Conservation (phyloP, 2,888 invertebrate genomes). For the Resseliella maxima region DNA sequence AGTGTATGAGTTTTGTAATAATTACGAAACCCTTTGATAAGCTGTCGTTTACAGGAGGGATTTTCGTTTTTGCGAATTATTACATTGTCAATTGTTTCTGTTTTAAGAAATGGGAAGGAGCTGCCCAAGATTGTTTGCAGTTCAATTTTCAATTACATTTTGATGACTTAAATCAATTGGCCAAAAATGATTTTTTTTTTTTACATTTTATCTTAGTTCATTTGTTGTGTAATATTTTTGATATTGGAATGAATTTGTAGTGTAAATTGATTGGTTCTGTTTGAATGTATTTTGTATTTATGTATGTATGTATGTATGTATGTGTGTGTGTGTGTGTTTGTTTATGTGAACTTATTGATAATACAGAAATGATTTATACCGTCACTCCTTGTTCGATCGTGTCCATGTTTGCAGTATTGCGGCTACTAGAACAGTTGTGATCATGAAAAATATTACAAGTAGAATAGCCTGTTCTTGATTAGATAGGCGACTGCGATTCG, state of each 20-base stretch:
- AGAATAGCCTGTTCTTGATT: conserved; percentile 67
- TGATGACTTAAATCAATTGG: not conserved
- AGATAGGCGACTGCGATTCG: conserved; percentile 65
- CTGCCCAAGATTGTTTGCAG: not conserved
- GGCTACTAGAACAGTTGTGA: conserved; percentile 65
- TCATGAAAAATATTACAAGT: conserved; percentile 66
- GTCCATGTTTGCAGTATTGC: conserved; percentile 61
- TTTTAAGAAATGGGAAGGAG: not conserved
- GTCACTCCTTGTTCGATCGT: conserved; percentile 37
- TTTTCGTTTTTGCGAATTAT: not conserved
- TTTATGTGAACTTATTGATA: conserved; percentile 5
- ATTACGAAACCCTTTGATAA: not conserved
- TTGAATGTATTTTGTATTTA: not conserved
- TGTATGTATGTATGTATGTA: not conserved
- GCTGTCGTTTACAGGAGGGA: not conserved
- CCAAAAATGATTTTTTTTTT: too few relatives aligned
- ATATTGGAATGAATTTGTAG: not conserved
- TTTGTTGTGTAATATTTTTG: not conserved
- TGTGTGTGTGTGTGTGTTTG: conserved; percentile 12
- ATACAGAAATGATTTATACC: conserved; percentile 36
- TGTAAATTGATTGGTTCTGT: too few relatives aligned
- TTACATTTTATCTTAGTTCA: not conserved
- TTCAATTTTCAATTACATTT: not conserved
- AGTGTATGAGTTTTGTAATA: not conserved
- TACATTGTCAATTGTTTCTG: not conserved